Base-by-base conservation (phyloP, 2,888 invertebrate species). In the Horisme vitalbata region DNA sequence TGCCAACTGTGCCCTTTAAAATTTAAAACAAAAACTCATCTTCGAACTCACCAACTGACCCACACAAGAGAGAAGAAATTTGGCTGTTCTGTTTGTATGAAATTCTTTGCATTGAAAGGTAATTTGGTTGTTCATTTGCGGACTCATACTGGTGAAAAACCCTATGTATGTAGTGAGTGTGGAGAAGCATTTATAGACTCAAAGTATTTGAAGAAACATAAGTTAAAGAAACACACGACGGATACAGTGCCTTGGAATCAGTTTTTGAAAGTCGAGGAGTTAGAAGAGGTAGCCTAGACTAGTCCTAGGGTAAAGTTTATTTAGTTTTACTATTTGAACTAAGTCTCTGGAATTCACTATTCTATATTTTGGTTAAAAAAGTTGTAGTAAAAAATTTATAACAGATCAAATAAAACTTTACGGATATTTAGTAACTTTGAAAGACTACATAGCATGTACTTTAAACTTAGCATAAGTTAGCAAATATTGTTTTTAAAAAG, bases 11-110 rank as follows among this genome's bases (percentile, higher is more conserved):
- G 90, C 50, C 71, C 87, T 0, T 64, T 90, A 0, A 64, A 83
- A 4, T 90, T 90, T 38, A 90, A 90, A 59, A 90, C 90, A 0
- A 90, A 89, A 65, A 90, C 90, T 0, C 90, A 90, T 64, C 62
- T 90, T 34, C 58, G 89, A 2, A 90, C 90, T 1, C 90, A 90
- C 53, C 90, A 90, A 55, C 64, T 90, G 1, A 90, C 90, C 6
- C 90, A 90, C 50, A 90, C 90, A 0, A 72, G 90, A 7, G 90
- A 90, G 43, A 90, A 90, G 61, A 87, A 88, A 49, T 90, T 90
- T 69, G 90, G 90, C 1, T 90, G 90, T 57, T 90, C 90, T 0
- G 84, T 90, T 27, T 90, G 90, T 57, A 84, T 89, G 89, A 90
- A 90, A 44, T 90, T 89, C 68, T 90, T 90, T 66, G 89, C 90